phyloP scores from a whole-genome alignment of 2,888 invertebrate genomes.

The Nesidiocoris tenuis region DNA sequence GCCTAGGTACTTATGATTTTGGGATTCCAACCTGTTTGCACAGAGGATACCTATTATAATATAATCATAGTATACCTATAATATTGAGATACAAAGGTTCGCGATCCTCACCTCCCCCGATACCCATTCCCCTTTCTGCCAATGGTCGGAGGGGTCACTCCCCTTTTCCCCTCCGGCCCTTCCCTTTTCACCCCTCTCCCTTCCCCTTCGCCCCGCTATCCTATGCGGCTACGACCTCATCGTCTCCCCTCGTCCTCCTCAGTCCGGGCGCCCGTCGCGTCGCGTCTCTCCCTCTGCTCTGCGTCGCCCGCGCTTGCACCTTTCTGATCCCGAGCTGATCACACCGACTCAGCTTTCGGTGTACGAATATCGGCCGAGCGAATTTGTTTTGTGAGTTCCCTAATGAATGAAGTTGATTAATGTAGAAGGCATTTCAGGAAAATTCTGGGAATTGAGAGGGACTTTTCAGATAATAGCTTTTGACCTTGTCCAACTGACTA shows the following conservation, averaged over 20 bases:
- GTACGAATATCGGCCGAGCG: neutral
- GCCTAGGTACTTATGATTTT: too few relatives aligned
- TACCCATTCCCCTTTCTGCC: neutral
- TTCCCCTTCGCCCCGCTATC: neutral
- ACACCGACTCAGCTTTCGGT: neutral
- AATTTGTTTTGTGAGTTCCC: constrained; percentile 3
- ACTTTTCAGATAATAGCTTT: too few relatives aligned
- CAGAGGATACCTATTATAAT: too few relatives aligned
- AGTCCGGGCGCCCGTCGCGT: constrained; percentile 6
- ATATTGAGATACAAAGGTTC: neutral
- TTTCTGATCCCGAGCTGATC: neutral
- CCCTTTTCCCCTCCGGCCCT: neutral
- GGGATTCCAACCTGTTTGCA: too few relatives aligned
- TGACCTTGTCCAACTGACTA: too few relatives aligned
- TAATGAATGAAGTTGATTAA: too few relatives aligned
- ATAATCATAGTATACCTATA: too few relatives aligned
- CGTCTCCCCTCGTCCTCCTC: neutral
- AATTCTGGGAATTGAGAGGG: too few relatives aligned
- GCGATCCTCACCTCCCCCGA: neutral
- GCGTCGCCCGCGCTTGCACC: neutral
- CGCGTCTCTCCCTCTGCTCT: constrained; percentile 11
- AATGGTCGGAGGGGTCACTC: neutral
- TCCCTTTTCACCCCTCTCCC: neutral
- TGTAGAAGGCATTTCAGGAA: neutral
- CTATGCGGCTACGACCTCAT: constrained; percentile 1